These are phyloP conservation scores for Chiloscyllium punctatum DNA, from an alignment of 2,797 vertebrate genomes.

Conservation along the genomic window DNA sequence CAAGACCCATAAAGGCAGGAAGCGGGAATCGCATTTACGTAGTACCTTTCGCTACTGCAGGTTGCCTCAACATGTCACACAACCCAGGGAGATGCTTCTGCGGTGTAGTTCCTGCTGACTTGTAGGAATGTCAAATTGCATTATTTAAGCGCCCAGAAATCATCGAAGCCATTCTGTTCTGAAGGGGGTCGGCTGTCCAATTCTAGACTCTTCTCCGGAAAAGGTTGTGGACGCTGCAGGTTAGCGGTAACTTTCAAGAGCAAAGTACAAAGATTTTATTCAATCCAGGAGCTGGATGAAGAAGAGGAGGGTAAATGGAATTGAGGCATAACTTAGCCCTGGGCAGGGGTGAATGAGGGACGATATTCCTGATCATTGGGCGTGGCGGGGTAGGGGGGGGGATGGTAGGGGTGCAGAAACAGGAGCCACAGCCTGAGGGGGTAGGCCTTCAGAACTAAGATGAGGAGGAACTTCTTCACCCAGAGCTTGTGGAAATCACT, in stretches of 20 bases:
- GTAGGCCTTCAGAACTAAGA: too few species aligned
- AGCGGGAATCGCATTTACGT: neutral
- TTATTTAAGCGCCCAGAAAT: neutral
- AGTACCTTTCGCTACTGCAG: neutral
- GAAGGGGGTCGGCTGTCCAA: neutral
- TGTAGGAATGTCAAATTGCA: neutral
- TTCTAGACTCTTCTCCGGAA: neutral
- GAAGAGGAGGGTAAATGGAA: neutral
- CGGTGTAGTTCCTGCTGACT: neutral
- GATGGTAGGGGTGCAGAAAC: too few species aligned
- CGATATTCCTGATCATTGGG: too few species aligned
- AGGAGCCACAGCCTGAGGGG: too few species aligned
- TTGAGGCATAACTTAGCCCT: neutral
- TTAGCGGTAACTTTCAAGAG: neutral
- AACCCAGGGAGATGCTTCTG: neutral
- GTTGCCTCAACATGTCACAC: too few species aligned
- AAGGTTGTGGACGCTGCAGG: neutral
- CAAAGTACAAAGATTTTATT: neutral
- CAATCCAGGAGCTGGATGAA: neutral
- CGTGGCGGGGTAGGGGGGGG: too few species aligned
- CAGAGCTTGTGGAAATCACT: too few species aligned
- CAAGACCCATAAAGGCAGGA: neutral
- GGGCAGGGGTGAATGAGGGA: too few species aligned
- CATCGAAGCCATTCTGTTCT: neutral
- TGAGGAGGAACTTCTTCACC: too few species aligned